phyloP scores from a whole-genome alignment of 2,113 vertebrate species.

The Pseudorasbora parva region DNA sequence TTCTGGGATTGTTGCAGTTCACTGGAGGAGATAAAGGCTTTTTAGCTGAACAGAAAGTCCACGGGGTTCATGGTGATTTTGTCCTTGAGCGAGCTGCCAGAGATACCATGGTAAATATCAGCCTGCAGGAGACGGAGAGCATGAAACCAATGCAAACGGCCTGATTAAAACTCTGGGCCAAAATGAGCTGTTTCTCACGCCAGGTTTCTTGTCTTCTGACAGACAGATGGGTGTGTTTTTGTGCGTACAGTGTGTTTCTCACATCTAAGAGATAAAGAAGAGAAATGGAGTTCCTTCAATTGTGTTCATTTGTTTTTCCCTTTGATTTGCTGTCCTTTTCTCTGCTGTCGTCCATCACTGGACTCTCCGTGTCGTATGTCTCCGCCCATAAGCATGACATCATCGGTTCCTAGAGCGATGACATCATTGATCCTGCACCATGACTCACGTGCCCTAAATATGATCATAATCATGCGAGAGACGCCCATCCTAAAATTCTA shows the following conservation, averaged over 20 bases:
- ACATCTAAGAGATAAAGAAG: conserved; percentile 45
- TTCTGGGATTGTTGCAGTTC: conserved; percentile 8
- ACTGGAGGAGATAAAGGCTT: conserved; percentile 29
- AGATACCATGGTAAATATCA: conserved; percentile 61
- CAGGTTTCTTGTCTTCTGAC: conserved; percentile 44
- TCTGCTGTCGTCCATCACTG: conserved; percentile 45
- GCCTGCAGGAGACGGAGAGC: conserved; percentile 45
- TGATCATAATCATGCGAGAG: too few species aligned
- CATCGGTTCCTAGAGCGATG: too few species aligned
- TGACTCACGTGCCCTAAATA: too few species aligned
- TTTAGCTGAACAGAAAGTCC: conserved; percentile 18
- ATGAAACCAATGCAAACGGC: conserved; percentile 49
- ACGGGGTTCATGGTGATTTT: conserved; percentile 46
- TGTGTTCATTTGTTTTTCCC: conserved; percentile 16
- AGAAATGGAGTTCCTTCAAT: conserved; percentile 34
- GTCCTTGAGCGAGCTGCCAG: conserved; percentile 61
- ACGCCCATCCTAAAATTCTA: too few species aligned
- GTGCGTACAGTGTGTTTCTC: neutral
- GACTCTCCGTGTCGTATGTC: neutral
- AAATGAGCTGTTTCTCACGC: conserved; percentile 39
- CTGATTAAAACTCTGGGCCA: conserved; percentile 55
- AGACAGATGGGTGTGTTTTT: conserved; percentile 55
- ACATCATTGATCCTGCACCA: neutral
- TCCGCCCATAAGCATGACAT: neutral
- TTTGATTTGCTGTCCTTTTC: conserved; percentile 27